Percentiles rank a stretch among this genome's conserved stretches.
Evolutionary conservation across 2,888 invertebrate genomes (phyloP).

Genomic region (Eupithecia abbreviata): DNA sequence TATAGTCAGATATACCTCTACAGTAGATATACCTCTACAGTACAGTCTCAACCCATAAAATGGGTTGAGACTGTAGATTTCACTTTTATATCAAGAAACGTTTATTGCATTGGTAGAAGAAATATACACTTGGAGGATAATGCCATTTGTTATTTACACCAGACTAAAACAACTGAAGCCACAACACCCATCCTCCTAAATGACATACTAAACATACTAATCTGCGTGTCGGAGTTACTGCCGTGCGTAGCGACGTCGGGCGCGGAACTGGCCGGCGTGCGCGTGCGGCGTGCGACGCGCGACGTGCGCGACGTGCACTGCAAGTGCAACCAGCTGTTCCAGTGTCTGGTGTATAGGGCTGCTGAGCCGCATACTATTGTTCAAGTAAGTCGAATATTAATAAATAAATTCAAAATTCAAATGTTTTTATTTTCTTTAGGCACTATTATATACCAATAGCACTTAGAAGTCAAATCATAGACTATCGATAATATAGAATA

Average conservation of each 20-base stretch:
- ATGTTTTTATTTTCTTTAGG: too few species aligned
- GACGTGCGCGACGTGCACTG: slow-evolving; percentile 92
- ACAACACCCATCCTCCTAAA: slow-evolving; percentile 84
- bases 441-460: too few species aligned
- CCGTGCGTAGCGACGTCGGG: slow-evolving; percentile 87
- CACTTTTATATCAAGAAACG: too few species aligned
- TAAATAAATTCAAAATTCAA: too few species aligned
- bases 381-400: slow-evolving; percentile 83
- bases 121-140: too few species aligned
- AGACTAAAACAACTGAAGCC: slow-evolving; percentile 87
- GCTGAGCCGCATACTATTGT: slow-evolving; percentile 89
- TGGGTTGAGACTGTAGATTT: too few species aligned
- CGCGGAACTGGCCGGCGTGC: slow-evolving; percentile 84
- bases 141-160: slow-evolving; percentile 22
- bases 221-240: slow-evolving; percentile 89
- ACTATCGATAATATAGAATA: too few species aligned
- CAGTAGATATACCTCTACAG: too few species aligned
- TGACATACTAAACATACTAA: slow-evolving; percentile 89
- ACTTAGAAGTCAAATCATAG: too few species aligned
- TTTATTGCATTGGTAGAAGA: too few species aligned
- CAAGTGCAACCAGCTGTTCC: slow-evolving; percentile 91
- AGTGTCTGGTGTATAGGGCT: slow-evolving; percentile 89
- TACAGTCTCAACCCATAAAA: too few species aligned
- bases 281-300: slow-evolving; percentile 84
- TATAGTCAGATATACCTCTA: too few species aligned